A percentile compares a stretch with the other conserved stretches of the same genome.
phyloP scores from a whole-genome alignment of 2,113 vertebrate genomes.

The Meleagris gallopavo region DNA sequence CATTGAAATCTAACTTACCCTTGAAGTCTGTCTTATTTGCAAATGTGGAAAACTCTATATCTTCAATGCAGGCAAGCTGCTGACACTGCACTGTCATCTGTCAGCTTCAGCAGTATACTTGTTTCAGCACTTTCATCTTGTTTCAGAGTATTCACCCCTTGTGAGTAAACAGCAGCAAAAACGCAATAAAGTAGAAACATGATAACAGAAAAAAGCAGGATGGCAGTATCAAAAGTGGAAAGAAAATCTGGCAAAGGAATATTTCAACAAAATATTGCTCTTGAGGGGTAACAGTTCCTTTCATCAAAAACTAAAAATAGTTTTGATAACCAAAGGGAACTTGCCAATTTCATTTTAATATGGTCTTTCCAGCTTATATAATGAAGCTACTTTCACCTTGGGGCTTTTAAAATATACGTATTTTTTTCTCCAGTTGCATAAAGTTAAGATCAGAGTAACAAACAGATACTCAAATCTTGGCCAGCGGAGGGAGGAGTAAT shows the following conservation, averaged over 20 bases:
- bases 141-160: background rate
- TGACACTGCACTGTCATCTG: background rate
- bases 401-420: background rate
- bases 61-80: background rate
- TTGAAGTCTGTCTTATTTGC: background rate
- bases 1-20: background rate
- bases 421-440: background rate
- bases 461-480: background rate
- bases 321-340: background rate
- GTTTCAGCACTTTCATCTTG: background rate
- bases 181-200: background rate
- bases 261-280: background rate
- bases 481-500: background rate
- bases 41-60: background rate
- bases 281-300: background rate
- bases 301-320: background rate
- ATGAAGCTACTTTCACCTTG: background rate
- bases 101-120: background rate
- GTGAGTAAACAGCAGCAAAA: slow-evolving; percentile 9
- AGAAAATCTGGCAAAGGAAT: background rate
- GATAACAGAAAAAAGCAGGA: background rate
- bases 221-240: background rate
- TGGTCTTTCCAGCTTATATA: background rate
- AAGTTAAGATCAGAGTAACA: background rate
- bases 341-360: background rate